Percentiles rank a stretch among this genome's conserved stretches.
Conservation (phyloP, 2,113 vertebrate genomes). For the Microtus montanus region DNA sequence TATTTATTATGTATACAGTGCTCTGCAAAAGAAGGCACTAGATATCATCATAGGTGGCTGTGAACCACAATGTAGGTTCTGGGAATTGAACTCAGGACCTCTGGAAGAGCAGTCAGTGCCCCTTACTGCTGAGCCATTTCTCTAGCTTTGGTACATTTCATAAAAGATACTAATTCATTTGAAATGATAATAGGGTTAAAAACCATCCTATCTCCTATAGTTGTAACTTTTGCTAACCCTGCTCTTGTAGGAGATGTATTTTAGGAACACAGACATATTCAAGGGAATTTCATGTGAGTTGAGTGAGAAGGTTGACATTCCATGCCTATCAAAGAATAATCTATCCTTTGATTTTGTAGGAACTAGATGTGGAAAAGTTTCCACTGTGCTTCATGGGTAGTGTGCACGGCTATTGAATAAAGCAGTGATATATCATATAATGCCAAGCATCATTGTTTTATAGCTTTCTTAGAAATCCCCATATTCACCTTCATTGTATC, state of each 20-base stretch:
- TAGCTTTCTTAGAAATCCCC: not conserved
- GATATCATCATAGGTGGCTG: too few relatives aligned
- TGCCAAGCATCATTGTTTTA: not conserved
- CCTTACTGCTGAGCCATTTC: too few relatives aligned
- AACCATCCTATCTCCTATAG: not conserved
- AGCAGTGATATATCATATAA: not conserved
- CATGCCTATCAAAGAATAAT: not conserved
- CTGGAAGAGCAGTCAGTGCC: too few relatives aligned
- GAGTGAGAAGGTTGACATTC: not conserved
- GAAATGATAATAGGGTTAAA: not conserved
- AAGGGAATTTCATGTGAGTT: not conserved
- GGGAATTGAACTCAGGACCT: too few relatives aligned
- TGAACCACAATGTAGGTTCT: too few relatives aligned
- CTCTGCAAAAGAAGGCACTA: too few relatives aligned
- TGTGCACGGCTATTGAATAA: not conserved
- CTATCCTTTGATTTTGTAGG: not conserved
- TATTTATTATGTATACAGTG: too few relatives aligned
- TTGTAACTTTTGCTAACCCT: not conserved
- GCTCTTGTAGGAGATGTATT: not conserved
- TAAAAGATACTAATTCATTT: not conserved
- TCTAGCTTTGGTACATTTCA: too few relatives aligned
- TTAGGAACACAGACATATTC: not conserved
- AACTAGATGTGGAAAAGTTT: not conserved
- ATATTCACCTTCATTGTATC: not conserved
- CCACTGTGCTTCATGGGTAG: not conserved